These are phyloP conservation scores for Camelus dromedarius DNA, from an alignment of 2,113 vertebrate species.

Conservation along the genomic window DNA sequence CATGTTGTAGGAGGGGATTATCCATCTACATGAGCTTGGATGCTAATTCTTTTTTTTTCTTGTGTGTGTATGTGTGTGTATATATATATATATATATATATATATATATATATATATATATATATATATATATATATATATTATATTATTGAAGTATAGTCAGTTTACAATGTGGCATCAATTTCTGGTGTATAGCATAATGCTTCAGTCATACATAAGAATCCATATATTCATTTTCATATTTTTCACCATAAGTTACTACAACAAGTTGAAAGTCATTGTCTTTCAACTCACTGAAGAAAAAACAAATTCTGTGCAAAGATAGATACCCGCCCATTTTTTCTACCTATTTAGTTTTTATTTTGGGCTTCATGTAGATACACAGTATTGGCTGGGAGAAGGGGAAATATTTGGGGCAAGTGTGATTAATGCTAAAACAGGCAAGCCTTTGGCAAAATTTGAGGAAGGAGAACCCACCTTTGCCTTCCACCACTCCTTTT, in stretches of 20 bases:
- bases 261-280: not conserved
- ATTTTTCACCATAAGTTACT: no score
- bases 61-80: no score
- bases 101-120: no score
- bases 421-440: not conserved
- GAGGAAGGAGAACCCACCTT: not conserved
- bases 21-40: not conserved
- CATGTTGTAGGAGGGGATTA: not conserved
- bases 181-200: no score
- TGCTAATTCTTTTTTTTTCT: not conserved
- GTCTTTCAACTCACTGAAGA: not conserved
- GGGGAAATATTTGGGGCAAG: not conserved
- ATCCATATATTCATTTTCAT: no score
- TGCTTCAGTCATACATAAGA: no score
- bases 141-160: no score
- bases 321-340: not conserved
- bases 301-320: constrained; percentile 28
- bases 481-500: not conserved
- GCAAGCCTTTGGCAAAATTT: not conserved
- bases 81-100: no score
- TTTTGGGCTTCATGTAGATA: not conserved
- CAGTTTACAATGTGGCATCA: no score
- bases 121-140: no score
- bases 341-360: not conserved
- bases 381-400: not conserved